phyloP scores from a whole-genome alignment of 2,113 vertebrate species.

The Ciconia boyciana region DNA sequence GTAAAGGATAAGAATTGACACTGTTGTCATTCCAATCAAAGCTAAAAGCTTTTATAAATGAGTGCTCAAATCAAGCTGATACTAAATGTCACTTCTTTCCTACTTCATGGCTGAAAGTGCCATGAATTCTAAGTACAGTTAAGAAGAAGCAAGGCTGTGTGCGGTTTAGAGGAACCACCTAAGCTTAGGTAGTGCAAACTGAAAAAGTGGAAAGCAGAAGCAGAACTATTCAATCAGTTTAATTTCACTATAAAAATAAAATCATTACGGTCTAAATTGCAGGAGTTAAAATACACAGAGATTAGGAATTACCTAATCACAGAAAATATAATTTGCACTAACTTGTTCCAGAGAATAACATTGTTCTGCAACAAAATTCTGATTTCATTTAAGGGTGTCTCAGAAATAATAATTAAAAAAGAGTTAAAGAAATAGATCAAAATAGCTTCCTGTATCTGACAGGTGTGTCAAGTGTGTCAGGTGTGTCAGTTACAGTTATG shows the following conservation, averaged over 20 bases:
- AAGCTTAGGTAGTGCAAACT: neutral
- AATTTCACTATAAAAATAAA: neutral
- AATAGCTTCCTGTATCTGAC: neutral
- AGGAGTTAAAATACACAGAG: neutral
- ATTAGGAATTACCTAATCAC: neutral
- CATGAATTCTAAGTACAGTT: constrained; percentile 23
- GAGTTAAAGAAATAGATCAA: neutral
- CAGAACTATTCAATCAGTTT: neutral
- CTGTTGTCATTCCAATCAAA: neutral
- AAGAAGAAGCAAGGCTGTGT: neutral
- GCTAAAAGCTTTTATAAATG: constrained; percentile 14
- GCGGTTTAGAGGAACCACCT: neutral
- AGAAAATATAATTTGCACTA: neutral
- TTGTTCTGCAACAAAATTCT: neutral
- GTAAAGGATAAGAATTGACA: neutral
- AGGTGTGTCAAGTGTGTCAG: neutral
- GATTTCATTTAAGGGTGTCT: neutral
- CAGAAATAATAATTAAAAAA: neutral
- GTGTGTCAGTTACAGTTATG: neutral
- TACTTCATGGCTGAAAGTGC: neutral
- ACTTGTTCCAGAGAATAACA: neutral
- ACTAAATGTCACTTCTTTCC: neutral
- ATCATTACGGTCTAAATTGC: neutral
- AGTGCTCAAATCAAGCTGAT: neutral
- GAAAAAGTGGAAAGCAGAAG: neutral